phyloP scores from a whole-genome alignment of 1,140 invertebrate genomes.

The Riptortus pedestris region DNA sequence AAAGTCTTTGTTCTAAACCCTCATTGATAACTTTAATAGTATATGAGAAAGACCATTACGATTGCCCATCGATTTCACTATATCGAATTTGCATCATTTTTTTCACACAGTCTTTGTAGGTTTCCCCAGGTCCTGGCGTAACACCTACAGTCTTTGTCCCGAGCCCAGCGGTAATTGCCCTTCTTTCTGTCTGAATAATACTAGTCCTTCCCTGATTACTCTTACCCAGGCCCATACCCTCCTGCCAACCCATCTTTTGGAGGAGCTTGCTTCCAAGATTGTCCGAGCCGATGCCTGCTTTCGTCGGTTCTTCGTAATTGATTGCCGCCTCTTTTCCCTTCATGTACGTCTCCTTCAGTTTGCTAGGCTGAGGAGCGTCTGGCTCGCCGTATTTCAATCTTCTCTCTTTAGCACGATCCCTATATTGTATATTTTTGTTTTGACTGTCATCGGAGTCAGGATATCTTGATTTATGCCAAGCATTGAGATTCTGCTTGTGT shows the following conservation, averaged over 20 bases:
- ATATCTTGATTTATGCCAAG: constrained; percentile 47
- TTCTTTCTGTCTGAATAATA: constrained; percentile 68
- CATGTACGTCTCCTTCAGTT: constrained; percentile 55
- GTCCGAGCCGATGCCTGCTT: constrained; percentile 66
- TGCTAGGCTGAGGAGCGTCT: constrained; percentile 60
- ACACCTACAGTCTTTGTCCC: constrained; percentile 63
- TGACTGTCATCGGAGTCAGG: constrained; percentile 43
- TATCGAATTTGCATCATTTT: constrained; percentile 80
- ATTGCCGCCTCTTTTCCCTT: constrained; percentile 45
- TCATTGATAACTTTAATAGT: no score
- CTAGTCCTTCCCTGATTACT: constrained; percentile 85
- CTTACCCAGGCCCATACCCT: constrained; percentile 88
- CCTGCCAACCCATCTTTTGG: constrained; percentile 98
- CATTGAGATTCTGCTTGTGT: constrained; percentile 86
- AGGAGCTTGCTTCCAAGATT: constrained; percentile 87
- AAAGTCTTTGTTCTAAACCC: no score
- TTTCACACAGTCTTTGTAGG: constrained; percentile 82
- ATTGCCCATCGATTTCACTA: constrained; percentile 48
- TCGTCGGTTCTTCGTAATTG: constrained; percentile 52
- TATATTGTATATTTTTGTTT: constrained; percentile 53
- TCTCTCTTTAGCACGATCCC: constrained; percentile 92
- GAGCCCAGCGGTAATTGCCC: constrained; percentile 57
- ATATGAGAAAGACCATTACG: background rate
- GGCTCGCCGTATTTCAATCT: constrained; percentile 87
- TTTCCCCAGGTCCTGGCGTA: constrained; percentile 66